Percentiles rank a stretch among this genome's conserved stretches.
These are phyloP conservation scores for Antheraea pernyi DNA, from an alignment of 1,140 invertebrate species.

Conservation along the genomic window DNA sequence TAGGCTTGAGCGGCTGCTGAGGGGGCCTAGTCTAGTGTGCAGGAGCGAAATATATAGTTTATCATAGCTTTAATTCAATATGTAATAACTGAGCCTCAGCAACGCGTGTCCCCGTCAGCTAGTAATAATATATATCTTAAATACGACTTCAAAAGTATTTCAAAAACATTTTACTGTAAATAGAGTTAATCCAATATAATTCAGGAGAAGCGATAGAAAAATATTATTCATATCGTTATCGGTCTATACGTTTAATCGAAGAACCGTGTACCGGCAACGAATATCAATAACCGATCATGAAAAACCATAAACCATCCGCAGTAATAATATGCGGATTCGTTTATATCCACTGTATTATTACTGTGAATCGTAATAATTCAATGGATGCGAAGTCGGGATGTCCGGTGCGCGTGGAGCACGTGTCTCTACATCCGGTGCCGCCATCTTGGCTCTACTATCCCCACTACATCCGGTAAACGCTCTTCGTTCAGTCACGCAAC, in stretches of 20 bases:
- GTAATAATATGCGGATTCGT: slow-evolving; percentile 14
- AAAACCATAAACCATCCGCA: slow-evolving; percentile 7
- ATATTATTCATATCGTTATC: not conserved
- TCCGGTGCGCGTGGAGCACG: slow-evolving; percentile 68
- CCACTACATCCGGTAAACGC: slow-evolving; percentile 44
- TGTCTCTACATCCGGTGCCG: slow-evolving; percentile 66
- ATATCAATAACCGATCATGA: slow-evolving; percentile 15
- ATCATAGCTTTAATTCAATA: too few relatives aligned
- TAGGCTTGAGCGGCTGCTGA: too few relatives aligned
- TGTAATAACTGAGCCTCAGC: too few relatives aligned
- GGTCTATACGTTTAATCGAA: slow-evolving; percentile 17
- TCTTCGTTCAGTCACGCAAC: slow-evolving; percentile 47
- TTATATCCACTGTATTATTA: slow-evolving; percentile 1
- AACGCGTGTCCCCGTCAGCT: too few relatives aligned
- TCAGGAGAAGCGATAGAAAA: not conserved
- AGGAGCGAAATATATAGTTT: too few relatives aligned
- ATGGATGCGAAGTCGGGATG: slow-evolving; percentile 56
- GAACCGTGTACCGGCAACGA: slow-evolving; percentile 17
- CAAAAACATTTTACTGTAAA: too few relatives aligned
- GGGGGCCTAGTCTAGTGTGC: too few relatives aligned
- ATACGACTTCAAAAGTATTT: too few relatives aligned
- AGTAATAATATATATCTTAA: too few relatives aligned
- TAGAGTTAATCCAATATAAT: too few relatives aligned
- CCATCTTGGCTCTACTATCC: slow-evolving; percentile 64
- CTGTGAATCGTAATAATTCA: slow-evolving; percentile 54